These are phyloP conservation scores for Tuta absoluta DNA, from an alignment of 2,888 invertebrate species.

Conservation along the genomic window DNA sequence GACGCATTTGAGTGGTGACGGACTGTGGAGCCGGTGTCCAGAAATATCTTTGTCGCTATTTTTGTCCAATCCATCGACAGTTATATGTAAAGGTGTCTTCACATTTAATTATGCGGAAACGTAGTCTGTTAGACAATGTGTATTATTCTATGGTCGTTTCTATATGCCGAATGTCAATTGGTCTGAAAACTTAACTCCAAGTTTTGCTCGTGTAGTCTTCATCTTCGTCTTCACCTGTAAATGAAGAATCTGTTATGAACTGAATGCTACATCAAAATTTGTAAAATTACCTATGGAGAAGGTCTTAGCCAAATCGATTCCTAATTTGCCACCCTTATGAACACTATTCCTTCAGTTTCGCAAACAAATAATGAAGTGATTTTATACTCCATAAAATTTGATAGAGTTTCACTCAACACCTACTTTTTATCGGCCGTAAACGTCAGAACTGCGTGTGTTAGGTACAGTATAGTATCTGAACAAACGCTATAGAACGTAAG, in stretches of 20 bases:
- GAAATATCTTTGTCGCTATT: conserved; percentile 61
- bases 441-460: conserved; percentile 11
- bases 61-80: conserved; percentile 64
- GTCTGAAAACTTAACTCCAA: not conserved
- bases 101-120: not conserved
- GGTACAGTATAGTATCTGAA: conserved; percentile 18
- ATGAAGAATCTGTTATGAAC: not conserved
- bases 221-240: not conserved
- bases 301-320: conserved; percentile 42
- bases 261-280: not conserved
- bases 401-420: conserved; percentile 24
- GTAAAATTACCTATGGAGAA: not conserved
- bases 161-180: not conserved
- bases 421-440: conserved; percentile 24
- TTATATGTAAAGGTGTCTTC: conserved; percentile 49
- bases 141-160: not conserved
- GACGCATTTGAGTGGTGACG: conserved; percentile 38
- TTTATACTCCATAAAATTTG: conserved; percentile 36
- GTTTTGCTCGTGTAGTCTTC: not conserved
- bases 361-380: conserved; percentile 28
- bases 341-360: conserved; percentile 32
- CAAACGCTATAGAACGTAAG: conserved; percentile 8
- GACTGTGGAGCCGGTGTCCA: conserved; percentile 40
- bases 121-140: not conserved
- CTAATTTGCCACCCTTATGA: conserved; percentile 40